Base-by-base conservation (phyloP, 2,113 vertebrate genomes). In the Strigops habroptila region DNA sequence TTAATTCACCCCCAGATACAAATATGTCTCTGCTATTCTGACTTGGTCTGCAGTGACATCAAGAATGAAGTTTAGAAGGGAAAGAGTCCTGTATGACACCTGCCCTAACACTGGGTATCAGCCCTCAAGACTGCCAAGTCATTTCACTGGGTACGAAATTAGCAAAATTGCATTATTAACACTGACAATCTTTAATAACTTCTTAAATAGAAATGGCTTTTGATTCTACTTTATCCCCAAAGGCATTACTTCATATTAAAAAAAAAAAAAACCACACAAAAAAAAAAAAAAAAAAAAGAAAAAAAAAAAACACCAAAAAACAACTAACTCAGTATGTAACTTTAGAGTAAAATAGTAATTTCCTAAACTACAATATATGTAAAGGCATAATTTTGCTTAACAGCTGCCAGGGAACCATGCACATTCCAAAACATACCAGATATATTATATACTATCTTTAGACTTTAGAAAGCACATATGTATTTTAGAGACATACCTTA, bases 261-360 rank as follows among this genome's bases (percentile, higher is more conserved):
- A 97, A 96, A 96, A 85, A 51, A 53, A 86, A 41, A 23, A 31
- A 28, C 6, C 15, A 27, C 27, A 51, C 49, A 25, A 25, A 27
- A 51, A 23, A 6, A 27, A 12, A 51, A 27, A n/a, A 41, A 88
- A 94, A 97, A 96, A 96, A 85, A 51, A 53, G 83, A 41, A 23
- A 41, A 88, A 94, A 97, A 96, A 51, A 24, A 7, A 27, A 12
- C 27, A 15, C 85, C 48, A 55, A 86, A 65, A n/a, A 25, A 39
- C 6, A 44, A 35, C 16, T 30, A 83, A 68, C 77, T 95, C 48
- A 12, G 68, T 80, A 93, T 73, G 91, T 88, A 97, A 93, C 82
- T 70, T 76, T 35, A 71, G 62, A 98, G 96, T 96, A 97, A 97
- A 97, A 97, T 91, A 97, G 82, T 97, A 86, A 97, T 97, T 97